phyloP scores from a whole-genome alignment of 1,140 invertebrate genomes.

The Monochamus saltuarius region DNA sequence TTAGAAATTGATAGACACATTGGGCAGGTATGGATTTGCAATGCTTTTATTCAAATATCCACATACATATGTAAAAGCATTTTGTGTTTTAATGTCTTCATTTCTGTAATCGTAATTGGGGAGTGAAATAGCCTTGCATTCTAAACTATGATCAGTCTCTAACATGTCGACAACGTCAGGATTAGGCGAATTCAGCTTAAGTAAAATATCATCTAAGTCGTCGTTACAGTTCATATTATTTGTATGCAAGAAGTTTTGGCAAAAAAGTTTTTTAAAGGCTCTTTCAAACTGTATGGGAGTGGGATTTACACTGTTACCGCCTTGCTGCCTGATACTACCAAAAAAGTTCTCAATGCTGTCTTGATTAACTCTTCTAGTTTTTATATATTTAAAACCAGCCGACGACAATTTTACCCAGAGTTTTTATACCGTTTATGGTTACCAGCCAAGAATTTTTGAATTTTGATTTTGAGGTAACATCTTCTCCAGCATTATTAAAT shows the following conservation, averaged over 20 bases:
- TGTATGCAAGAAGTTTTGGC: constrained; percentile 10
- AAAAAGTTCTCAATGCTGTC: constrained; percentile 5
- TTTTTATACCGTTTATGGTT: constrained; percentile 1
- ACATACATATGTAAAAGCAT: constrained; percentile 21
- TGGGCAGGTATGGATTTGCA: constrained; percentile 5
- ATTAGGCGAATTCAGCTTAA: background rate
- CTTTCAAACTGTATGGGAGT: constrained; percentile 18
- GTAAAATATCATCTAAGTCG: constrained; percentile 7
- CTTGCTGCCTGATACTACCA: constrained; percentile 13
- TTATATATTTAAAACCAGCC: constrained; percentile 10
- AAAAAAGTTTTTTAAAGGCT: constrained; percentile 22
- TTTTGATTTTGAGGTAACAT: background rate
- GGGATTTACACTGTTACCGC: constrained; percentile 12
- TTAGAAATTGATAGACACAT: constrained; percentile 4
- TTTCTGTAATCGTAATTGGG: constrained; percentile 13
- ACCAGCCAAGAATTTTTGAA: constrained; percentile 8
- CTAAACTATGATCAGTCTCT: background rate
- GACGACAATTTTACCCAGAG: constrained; percentile 2
- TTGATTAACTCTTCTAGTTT: constrained; percentile 10
- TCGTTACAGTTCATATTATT: constrained; percentile 12
- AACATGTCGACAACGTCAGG: background rate
- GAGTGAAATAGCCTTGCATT: constrained; percentile 4
- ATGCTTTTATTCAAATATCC: constrained; percentile 21
- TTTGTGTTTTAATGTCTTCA: constrained; percentile 9
- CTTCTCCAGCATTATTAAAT: background rate